phyloP scores from a whole-genome alignment of 2,888 invertebrate species.

The Drosophila nr. perissopoda region DNA sequence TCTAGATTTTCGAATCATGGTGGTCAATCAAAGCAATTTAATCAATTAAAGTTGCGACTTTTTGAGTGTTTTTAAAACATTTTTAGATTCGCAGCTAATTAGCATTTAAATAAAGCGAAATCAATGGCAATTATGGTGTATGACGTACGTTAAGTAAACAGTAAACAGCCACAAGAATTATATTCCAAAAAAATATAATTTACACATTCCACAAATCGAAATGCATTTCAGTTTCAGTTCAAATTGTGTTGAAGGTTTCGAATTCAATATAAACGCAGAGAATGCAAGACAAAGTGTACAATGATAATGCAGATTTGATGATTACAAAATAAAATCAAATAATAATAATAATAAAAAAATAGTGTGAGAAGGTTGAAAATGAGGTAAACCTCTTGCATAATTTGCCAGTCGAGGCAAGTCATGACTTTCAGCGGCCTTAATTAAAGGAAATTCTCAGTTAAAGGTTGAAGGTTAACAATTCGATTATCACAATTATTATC shows the following conservation, averaged over 20 bases:
- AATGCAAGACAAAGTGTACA: constrained; percentile 35
- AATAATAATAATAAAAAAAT: not conserved
- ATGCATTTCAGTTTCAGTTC: constrained; percentile 27
- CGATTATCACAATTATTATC: not conserved
- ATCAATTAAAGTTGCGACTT: constrained; percentile 28
- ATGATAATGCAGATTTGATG: constrained; percentile 62
- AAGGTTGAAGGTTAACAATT: constrained; percentile 26
- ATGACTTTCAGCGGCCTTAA: constrained; percentile 39
- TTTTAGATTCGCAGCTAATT: constrained; percentile 37
- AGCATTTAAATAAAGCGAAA: constrained; percentile 15
- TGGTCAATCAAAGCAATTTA: constrained; percentile 28
- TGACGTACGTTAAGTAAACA: constrained; percentile 36
- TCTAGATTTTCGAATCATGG: constrained; percentile 29
- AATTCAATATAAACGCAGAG: constrained; percentile 21
- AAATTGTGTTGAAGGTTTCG: constrained; percentile 53
- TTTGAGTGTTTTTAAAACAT: constrained; percentile 10
- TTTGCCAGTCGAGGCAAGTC: constrained; percentile 53
- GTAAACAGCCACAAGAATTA: not conserved
- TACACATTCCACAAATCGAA: constrained; percentile 4
- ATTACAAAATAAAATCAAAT: constrained; percentile 5
- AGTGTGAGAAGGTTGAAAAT: constrained; percentile 7
- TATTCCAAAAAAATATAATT: not conserved
- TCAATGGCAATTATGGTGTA: constrained; percentile 27
- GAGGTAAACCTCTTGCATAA: constrained; percentile 48
- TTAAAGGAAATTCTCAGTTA: constrained; percentile 43